These are phyloP conservation scores for Thermophis baileyi DNA, from an alignment of 2,113 vertebrate genomes.

Conservation along the genomic window DNA sequence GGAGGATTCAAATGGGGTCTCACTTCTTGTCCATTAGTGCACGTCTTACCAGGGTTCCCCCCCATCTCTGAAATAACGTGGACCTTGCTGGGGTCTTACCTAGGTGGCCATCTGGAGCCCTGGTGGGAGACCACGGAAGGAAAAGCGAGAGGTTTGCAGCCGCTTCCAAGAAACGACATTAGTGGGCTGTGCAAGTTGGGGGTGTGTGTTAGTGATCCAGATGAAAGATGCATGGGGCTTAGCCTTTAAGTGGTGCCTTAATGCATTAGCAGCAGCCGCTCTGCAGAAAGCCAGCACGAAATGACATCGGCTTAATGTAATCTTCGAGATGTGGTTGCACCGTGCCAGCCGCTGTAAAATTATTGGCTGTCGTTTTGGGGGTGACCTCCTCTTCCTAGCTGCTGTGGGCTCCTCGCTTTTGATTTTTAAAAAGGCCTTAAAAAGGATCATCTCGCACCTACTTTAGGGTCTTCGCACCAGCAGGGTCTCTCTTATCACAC, in stretches of 20 bases:
- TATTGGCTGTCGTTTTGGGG: not conserved
- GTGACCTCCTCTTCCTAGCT: not conserved
- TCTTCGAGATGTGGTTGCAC: slow-evolving; percentile 16
- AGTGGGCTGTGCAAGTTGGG: not conserved
- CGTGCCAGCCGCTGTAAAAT: not conserved
- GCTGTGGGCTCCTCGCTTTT: not conserved
- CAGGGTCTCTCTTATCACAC: not conserved
- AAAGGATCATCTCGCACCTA: not conserved
- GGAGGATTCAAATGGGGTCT: not conserved
- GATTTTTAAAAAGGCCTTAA: not conserved
- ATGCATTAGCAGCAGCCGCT: slow-evolving; percentile 22
- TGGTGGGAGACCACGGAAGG: rapidly evolving
- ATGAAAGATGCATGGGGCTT: slow-evolving; percentile 17
- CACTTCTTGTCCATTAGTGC: not conserved
- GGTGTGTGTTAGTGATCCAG: not conserved
- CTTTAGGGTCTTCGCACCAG: not conserved
- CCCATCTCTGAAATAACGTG: not conserved
- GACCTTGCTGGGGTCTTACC: not conserved
- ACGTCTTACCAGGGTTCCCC: not conserved
- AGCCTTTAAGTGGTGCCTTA: slow-evolving; percentile 34
- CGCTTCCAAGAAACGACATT: not conserved
- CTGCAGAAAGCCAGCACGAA: not conserved
- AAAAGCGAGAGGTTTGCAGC: not conserved
- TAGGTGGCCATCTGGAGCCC: not conserved
- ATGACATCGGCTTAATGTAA: not conserved